These are phyloP conservation scores for Cryptocheilus praepositus DNA, from an alignment of 2,888 invertebrate species.

Conservation along the genomic window DNA sequence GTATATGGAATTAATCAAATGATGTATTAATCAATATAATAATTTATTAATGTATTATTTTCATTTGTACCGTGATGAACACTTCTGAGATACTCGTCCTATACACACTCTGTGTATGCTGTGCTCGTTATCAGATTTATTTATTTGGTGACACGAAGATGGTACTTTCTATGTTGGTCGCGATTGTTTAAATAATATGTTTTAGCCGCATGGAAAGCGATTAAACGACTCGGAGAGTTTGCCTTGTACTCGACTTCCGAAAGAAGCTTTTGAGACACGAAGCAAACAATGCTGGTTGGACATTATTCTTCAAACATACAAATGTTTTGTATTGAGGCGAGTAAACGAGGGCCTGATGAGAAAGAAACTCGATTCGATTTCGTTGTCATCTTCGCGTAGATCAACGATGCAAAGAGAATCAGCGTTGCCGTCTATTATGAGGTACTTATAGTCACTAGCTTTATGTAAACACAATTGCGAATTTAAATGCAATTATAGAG, in stretches of 20 bases:
- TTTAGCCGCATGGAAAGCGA: conserved; percentile 15
- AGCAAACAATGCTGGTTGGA: conserved; percentile 79
- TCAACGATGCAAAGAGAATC: conserved; percentile 21
- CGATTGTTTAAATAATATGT: not conserved
- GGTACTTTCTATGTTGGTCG: not conserved
- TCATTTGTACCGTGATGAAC: too few relatives aligned
- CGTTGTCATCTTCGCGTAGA: not conserved
- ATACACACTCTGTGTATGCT: too few relatives aligned
- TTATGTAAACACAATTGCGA: not conserved
- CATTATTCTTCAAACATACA: conserved; percentile 79
- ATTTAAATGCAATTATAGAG: not conserved
- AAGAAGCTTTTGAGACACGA: conserved; percentile 50
- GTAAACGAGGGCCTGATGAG: conserved; percentile 21
- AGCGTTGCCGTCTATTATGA: conserved; percentile 5
- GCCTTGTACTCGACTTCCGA: conserved; percentile 23
- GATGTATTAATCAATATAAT: too few relatives aligned
- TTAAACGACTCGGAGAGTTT: not conserved
- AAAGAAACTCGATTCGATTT: not conserved
- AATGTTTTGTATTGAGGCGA: conserved; percentile 77
- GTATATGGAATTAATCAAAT: too few relatives aligned
- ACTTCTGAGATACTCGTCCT: too few relatives aligned
- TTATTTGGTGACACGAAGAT: too few relatives aligned
- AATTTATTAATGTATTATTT: too few relatives aligned
- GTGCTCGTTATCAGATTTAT: not conserved
- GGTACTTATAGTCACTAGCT: conserved; percentile 19